Conservation (phyloP, 2,113 vertebrate species). For the Oreochromis tanganicae region DNA sequence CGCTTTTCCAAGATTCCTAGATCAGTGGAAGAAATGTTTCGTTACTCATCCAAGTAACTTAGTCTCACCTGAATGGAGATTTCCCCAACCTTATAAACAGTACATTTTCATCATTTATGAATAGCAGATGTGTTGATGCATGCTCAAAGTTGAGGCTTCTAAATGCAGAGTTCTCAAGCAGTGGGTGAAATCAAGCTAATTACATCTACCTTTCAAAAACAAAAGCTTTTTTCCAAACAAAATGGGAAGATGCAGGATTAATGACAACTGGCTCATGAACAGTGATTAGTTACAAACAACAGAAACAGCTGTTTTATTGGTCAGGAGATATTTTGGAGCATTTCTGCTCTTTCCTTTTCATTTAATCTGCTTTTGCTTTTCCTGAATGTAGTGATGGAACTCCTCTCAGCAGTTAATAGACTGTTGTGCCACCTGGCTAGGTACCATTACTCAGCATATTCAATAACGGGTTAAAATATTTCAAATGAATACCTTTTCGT, state of each 20-base stretch:
- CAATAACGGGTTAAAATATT: not conserved
- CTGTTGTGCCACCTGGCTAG: not conserved
- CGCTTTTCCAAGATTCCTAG: not conserved
- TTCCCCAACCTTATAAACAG: not conserved
- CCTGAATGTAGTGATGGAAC: not conserved
- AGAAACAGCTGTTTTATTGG: not conserved
- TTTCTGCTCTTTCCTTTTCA: not conserved
- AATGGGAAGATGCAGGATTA: not conserved
- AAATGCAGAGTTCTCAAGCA: not conserved
- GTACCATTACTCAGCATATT: not conserved
- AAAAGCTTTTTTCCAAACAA: not conserved
- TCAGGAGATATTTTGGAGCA: not conserved
- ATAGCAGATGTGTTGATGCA: not conserved
- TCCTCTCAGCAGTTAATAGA: not conserved
- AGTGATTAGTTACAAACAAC: not conserved
- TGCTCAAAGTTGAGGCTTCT: not conserved
- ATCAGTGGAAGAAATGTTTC: not conserved
- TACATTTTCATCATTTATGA: not conserved
- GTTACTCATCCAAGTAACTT: not conserved
- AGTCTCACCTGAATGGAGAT: not conserved
- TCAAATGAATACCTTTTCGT: not conserved
- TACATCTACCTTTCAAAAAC: not conserved
- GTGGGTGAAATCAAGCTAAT: not conserved
- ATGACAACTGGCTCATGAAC: not conserved
- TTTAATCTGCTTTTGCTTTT: not conserved